Conservation (phyloP, 2,113 vertebrate genomes). For the Brachypodius melanocephalos region DNA sequence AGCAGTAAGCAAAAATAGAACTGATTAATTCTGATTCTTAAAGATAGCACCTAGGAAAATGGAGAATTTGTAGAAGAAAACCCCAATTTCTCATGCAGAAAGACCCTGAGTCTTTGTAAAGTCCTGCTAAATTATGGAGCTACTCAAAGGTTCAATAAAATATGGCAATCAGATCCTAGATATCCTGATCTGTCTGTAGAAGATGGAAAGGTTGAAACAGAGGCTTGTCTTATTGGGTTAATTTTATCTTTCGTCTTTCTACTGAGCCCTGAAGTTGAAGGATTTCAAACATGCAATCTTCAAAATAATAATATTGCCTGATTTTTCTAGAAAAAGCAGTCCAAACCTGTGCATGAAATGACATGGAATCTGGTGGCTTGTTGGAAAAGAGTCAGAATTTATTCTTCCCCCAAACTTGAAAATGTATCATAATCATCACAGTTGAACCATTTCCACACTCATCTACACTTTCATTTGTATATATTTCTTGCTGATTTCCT, state of each 20-base stretch:
- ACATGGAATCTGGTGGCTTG: not conserved
- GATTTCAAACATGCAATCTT: not conserved
- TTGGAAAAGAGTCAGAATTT: not conserved
- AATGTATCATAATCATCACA: not conserved
- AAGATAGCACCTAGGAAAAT: not conserved
- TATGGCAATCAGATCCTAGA: too few relatives aligned
- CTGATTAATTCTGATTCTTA: not conserved
- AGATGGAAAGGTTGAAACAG: not conserved
- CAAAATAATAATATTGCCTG: not conserved
- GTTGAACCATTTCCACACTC: not conserved
- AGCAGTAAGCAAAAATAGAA: not conserved
- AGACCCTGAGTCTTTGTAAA: not conserved
- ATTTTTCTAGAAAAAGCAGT: not conserved
- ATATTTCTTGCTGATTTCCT: not conserved
- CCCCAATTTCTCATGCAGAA: fast-evolving
- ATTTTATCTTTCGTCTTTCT: not conserved
- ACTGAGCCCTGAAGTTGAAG: not conserved
- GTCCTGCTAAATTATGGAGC: not conserved
- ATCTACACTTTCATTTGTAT: not conserved
- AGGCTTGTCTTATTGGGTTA: not conserved
- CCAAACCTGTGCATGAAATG: not conserved
- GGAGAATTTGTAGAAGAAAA: not conserved
- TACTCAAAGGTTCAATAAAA: not conserved
- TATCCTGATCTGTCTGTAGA: not conserved
- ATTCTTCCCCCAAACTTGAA: not conserved